Base-by-base conservation (phyloP, 2,797 vertebrate genomes). In the Clarias laeviceps region DNA sequence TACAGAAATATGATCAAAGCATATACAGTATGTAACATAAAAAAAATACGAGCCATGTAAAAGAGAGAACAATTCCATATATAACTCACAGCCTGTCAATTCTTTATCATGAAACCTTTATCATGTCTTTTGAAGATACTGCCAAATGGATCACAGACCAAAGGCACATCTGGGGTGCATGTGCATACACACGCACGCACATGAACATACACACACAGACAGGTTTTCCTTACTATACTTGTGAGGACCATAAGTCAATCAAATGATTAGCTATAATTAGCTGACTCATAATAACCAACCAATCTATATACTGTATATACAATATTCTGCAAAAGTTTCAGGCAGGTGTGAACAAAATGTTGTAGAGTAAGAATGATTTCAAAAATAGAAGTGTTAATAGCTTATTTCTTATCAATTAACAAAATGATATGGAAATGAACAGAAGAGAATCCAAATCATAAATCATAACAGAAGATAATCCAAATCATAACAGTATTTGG, bases 41-140 rank as follows among this genome's bases (percentile, higher is more conserved):
- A n/a, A 34, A 54, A 22, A 78, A 54, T 66, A 82, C 22, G 32
- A 18, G 59, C 37, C 15, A 45, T 82, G 29, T 69, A 34, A 34
- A n/a, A 69, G n/a, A 59, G 11, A 69, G 80, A 82, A 34, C 2
- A 22, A 69, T 20, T 70, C 34, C 34, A 61, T 34, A 50, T 74
- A 64, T 66, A 54, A 85, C 62, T 83, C 18, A 78, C 70, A 77
- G 68, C 61, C 82, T 85, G 76, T 87, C 72, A 70, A 22, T 78
- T 69, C 82, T 65, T 87, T 70, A 34, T 83, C 85, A 90, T 89
- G 81, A 88, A 89, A 88, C 85, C 79, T 90, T n/a, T n/a, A n/a
- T n/a, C 88, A 89, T 84, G 86, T 87, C 91, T 93, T 94, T 94
- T 94, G 91, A 94, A 92, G 92, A 91, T 89, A 74, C 50, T 87